A percentile compares a stretch with the other conserved stretches of the same genome.
Evolutionary conservation across 2,888 invertebrate genomes (phyloP).

Genomic region (Andrena camellia): DNA sequence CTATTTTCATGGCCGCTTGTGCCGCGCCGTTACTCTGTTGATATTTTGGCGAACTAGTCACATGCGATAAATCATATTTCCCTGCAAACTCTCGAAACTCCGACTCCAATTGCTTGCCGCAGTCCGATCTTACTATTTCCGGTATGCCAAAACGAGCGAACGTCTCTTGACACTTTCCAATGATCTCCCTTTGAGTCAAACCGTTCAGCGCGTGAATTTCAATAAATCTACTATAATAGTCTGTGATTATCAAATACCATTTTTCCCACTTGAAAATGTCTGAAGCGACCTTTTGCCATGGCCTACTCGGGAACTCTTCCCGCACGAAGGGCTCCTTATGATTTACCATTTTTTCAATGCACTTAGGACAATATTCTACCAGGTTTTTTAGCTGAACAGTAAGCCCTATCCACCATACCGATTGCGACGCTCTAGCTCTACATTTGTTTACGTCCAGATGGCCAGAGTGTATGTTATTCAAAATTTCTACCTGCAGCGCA

Average conservation of each 20-base stretch:
- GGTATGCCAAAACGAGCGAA: conserved; percentile 18
- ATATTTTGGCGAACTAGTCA: conserved; percentile 37
- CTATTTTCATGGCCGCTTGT: conserved; percentile 65
- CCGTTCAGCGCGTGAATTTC: not conserved
- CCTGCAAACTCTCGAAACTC: not conserved
- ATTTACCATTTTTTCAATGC: not conserved
- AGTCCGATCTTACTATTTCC: conserved; percentile 11
- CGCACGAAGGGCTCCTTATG: conserved; percentile 1
- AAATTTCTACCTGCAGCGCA: not conserved
- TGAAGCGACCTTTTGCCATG: conserved; percentile 5
- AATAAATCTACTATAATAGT: conserved; percentile 9
- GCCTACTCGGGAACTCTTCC: conserved; percentile 1
- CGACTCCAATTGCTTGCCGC: not conserved
- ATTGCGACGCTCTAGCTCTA: conserved; percentile 4
- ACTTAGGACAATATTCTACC: conserved; percentile 8
- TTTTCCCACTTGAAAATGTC: not conserved
- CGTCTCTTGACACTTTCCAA: not conserved
- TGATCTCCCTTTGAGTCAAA: not conserved
- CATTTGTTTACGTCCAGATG: conserved; percentile 62
- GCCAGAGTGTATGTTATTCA: conserved; percentile 42
- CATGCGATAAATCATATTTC: not conserved
- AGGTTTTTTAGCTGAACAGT: not conserved
- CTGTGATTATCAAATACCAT: conserved; percentile 7
- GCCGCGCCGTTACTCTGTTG: conserved; percentile 63
- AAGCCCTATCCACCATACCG: conserved; percentile 9